Conservation (phyloP, 2,888 invertebrate genomes). For the Watsonalla binaria region DNA sequence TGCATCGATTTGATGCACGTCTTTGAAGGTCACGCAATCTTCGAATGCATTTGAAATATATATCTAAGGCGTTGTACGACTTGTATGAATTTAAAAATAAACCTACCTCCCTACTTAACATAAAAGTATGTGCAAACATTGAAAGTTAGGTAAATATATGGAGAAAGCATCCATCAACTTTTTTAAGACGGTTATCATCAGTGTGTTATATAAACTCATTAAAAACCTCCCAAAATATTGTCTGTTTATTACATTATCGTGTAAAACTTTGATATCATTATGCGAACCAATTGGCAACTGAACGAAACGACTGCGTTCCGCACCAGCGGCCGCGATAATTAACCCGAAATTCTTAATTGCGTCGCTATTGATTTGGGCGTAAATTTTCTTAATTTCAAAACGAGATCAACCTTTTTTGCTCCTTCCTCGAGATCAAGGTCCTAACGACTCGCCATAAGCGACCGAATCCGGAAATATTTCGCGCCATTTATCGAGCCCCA, state of each 20-base stretch:
- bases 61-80: too few relatives aligned
- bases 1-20: too few relatives aligned
- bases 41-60: too few relatives aligned
- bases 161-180: too few relatives aligned
- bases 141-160: too few relatives aligned
- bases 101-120: too few relatives aligned
- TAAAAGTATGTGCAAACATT: too few relatives aligned
- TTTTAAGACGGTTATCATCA: too few relatives aligned
- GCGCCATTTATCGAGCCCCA: not conserved
- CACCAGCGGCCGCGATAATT: constrained; percentile 36
- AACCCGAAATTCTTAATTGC: constrained; percentile 43
- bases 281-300: constrained; percentile 16
- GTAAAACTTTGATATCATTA: constrained; percentile 12
- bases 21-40: too few relatives aligned
- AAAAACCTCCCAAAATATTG: too few relatives aligned
- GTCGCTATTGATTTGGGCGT: constrained; percentile 37
- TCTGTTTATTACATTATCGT: constrained; percentile 6
- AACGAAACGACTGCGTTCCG: constrained; percentile 26
- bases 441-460: constrained; percentile 10
- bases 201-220: too few relatives aligned
- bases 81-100: too few relatives aligned
- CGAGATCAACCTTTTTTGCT: constrained; percentile 25
- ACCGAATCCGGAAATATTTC: constrained; percentile 12
- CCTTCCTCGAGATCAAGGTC: constrained; percentile 5
- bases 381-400: constrained; percentile 30